Percentiles rank a stretch among this genome's conserved stretches.
Evolutionary conservation across 2,888 invertebrate species (phyloP).

Genomic region (Furcula furcula): DNA sequence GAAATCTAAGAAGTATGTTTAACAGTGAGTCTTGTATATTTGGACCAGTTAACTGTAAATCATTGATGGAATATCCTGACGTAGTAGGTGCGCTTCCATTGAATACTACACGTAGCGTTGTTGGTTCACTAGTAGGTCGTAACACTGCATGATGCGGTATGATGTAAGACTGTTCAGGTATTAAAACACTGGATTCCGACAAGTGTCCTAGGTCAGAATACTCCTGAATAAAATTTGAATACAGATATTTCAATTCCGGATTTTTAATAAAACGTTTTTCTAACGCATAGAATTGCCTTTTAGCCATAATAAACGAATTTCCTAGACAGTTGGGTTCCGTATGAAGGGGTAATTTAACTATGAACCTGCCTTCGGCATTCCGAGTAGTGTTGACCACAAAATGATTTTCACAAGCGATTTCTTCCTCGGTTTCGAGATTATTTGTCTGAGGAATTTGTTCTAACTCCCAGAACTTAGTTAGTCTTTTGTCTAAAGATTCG

Average conservation of each 20-base stretch:
- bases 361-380: not conserved
- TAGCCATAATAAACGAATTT: conserved; percentile 1
- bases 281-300: conserved; percentile 1
- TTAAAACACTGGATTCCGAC: not conserved
- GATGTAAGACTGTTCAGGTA: conserved; percentile 3
- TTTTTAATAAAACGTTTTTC: conserved; percentile 1
- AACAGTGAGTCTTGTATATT: conserved; percentile 1
- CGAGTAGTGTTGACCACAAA: conserved; percentile 1
- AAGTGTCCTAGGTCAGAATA: conserved; percentile 4
- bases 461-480: conserved; percentile 2
- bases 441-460: not conserved
- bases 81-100: conserved; percentile 1
- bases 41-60: not conserved
- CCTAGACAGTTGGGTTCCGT: conserved; percentile 7
- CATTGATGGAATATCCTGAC: conserved; percentile 1
- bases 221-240: not conserved
- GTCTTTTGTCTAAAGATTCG: not conserved
- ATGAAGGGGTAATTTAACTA: conserved; percentile 2
- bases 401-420: not conserved
- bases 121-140: conserved; percentile 2
- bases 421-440: not conserved
- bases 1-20: conserved; percentile 3
- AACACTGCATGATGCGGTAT: conserved; percentile 5
- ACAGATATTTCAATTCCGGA: conserved; percentile 1
- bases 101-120: conserved; percentile 2